A percentile compares a stretch with the other conserved stretches of the same genome.
Evolutionary conservation across 2,113 vertebrate genomes (phyloP).

Genomic region (Mirza zaza): DNA sequence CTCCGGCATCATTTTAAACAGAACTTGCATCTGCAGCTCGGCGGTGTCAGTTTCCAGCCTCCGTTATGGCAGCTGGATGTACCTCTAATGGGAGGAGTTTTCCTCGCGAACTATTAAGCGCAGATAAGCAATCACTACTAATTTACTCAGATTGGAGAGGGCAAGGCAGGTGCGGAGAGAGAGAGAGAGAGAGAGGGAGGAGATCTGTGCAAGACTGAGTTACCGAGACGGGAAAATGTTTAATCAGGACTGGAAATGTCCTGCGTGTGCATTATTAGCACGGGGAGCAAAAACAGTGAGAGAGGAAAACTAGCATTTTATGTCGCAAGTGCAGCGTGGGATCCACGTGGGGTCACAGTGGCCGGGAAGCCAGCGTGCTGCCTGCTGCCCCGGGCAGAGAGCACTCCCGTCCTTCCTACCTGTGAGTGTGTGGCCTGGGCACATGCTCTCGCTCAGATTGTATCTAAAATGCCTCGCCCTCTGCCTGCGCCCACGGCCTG

Average conservation of each 20-base stretch:
- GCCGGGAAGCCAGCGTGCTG: constrained; percentile 13
- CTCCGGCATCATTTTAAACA: constrained; percentile 74
- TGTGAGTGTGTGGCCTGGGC: not conserved
- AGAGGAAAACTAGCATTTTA: not conserved
- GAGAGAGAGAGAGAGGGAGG: too few species aligned
- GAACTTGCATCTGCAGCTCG: constrained; percentile 68
- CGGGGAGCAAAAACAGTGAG: constrained; percentile 48
- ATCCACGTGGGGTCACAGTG: constrained; percentile 18
- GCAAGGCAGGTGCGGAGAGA: not conserved
- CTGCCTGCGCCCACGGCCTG: fast-evolving
- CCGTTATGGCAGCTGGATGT: constrained; percentile 51
- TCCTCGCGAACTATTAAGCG: constrained; percentile 75
- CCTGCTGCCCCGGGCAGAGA: not conserved
- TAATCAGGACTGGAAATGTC: constrained; percentile 68
- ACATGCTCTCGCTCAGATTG: fast-evolving
- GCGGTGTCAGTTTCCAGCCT: constrained; percentile 72
- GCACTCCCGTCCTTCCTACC: not conserved
- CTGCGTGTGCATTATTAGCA: constrained; percentile 53
- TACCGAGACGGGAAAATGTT: constrained; percentile 65
- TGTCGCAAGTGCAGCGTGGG: constrained; percentile 8
- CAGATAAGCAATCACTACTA: constrained; percentile 73
- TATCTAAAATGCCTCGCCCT: not conserved
- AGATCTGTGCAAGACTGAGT: constrained; percentile 7
- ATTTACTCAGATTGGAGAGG: constrained; percentile 70
- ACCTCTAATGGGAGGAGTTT: constrained; percentile 63